Percentiles rank a stretch among this genome's conserved stretches.
These are phyloP conservation scores for Trichosurus vulpecula DNA, from an alignment of 2,797 vertebrate genomes.

Conservation along the genomic window DNA sequence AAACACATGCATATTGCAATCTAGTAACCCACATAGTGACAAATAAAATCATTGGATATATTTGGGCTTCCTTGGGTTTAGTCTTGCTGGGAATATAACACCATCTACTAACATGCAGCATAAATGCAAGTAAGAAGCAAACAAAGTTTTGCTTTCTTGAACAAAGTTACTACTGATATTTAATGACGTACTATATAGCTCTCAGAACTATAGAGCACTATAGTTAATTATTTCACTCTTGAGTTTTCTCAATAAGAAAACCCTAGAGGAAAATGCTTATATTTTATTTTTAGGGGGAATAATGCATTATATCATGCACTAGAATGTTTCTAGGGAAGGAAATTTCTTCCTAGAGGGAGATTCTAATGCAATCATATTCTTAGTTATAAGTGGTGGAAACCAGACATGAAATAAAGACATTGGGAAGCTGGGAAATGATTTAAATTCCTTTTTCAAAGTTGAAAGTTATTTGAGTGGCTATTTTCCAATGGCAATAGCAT, in stretches of 20 bases:
- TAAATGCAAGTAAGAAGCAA: not conserved
- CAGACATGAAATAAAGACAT: not conserved
- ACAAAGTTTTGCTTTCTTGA: not conserved
- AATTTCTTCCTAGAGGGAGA: not conserved
- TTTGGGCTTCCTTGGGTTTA: constrained; percentile 1
- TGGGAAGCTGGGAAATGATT: not conserved
- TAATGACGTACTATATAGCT: not conserved
- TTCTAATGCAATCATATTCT: not conserved
- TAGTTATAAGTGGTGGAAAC: not conserved
- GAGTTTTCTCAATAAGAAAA: not conserved
- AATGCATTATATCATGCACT: not conserved
- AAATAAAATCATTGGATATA: not conserved
- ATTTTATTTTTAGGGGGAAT: not conserved
- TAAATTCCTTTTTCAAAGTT: not conserved
- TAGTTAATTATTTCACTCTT: not conserved
- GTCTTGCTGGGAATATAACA: constrained; percentile 21
- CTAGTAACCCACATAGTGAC: constrained; percentile 29
- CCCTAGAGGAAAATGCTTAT: not conserved
- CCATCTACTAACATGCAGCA: not conserved
- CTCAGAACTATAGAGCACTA: not conserved
- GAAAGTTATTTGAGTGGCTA: not conserved
- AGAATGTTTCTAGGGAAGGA: not conserved
- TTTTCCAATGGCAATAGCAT: not conserved
- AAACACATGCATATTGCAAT: constrained; percentile 41
- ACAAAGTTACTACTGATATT: not conserved